Evolutionary conservation across 64 coral and sea anemone genomes (phyloP).

Genomic region (Actinia tenebrosa): DNA sequence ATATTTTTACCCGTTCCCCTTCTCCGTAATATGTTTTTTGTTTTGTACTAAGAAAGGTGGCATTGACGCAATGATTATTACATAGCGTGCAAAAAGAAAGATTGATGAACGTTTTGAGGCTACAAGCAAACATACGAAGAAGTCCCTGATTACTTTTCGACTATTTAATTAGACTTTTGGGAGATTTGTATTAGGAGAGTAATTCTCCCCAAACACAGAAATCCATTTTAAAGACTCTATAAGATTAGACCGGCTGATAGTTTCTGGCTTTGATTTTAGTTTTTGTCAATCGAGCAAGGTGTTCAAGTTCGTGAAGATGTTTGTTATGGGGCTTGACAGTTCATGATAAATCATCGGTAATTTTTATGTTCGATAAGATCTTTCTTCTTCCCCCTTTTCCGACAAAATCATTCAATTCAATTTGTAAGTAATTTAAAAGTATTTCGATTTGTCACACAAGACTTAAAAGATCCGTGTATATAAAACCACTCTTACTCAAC

Average conservation of each 20-base stretch:
- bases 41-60: neutral
- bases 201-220: neutral
- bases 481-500: constrained; percentile 8
- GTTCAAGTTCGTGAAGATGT: constrained; percentile 1
- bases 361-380: constrained; percentile 16
- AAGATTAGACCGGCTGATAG: constrained; percentile 5
- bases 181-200: neutral
- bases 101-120: constrained; percentile 12
- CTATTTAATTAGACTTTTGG: neutral
- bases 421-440: constrained; percentile 28
- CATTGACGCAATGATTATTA: neutral
- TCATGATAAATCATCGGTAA: constrained; percentile 8
- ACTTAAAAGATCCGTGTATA: constrained; percentile 13
- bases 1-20: neutral
- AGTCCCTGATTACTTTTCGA: neutral
- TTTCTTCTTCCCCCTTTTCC: constrained; percentile 16
- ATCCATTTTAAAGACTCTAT: constrained; percentile 5
- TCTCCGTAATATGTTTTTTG: neutral
- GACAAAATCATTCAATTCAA: constrained; percentile 25
- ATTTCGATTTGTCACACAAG: constrained; percentile 14
- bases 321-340: constrained; percentile 1
- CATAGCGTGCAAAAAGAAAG: neutral
- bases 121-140: constrained; percentile 4
- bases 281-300: constrained; percentile 1
- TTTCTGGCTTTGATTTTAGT: neutral